Conservation (phyloP, 2,888 invertebrate species). For the Arge pagana region DNA sequence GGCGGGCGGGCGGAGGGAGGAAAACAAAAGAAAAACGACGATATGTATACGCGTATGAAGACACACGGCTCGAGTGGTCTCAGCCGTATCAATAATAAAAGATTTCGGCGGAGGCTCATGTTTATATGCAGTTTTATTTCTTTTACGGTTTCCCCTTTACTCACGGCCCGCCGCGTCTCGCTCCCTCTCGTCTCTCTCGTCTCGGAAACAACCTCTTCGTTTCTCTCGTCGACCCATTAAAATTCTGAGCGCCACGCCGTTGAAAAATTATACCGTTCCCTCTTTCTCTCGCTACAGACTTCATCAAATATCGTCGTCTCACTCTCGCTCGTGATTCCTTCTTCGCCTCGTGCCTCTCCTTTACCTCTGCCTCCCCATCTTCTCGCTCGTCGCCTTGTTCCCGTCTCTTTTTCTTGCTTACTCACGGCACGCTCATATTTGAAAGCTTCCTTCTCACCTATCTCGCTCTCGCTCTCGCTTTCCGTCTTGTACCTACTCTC, state of each 20-base stretch:
- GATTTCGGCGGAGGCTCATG: constrained; percentile 35
- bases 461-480: constrained; percentile 14
- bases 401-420: constrained; percentile 26
- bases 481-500: constrained; percentile 6
- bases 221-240: constrained; percentile 36
- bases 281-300: constrained; percentile 19
- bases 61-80: constrained; percentile 26
- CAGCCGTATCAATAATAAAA: constrained; percentile 38
- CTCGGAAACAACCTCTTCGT: constrained; percentile 24
- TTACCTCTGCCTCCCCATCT: constrained; percentile 11
- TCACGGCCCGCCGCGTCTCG: constrained; percentile 34
- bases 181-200: constrained; percentile 34
- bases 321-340: constrained; percentile 7
- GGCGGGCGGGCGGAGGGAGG: not conserved
- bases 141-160: constrained; percentile 38
- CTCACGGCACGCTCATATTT: too few species aligned
- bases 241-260: constrained; percentile 41
- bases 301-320: constrained; percentile 18
- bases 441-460: constrained; percentile 8
- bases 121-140: constrained; percentile 44
- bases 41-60: constrained; percentile 25
- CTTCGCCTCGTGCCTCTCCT: constrained; percentile 5
- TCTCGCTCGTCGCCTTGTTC: constrained; percentile 21
- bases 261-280: constrained; percentile 40
- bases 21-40: constrained; percentile 20